Evolutionary conservation across 2,888 invertebrate genomes (phyloP), one percentile per base, ranked within the genome.

Genomic region (Hipparchia sbordonii): DNA sequence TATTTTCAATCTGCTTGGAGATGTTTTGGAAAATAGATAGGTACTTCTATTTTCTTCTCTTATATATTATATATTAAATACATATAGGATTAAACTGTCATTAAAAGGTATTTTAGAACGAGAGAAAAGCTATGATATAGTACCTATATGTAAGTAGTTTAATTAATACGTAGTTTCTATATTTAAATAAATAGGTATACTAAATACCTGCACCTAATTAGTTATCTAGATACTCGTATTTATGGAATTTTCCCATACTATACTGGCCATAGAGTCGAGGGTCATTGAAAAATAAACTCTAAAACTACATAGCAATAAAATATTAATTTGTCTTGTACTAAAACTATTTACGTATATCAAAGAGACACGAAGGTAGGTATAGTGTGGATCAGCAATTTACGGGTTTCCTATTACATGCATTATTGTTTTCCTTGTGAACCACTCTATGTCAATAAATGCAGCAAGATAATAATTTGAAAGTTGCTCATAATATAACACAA

Each of bases 361-460:
- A 61, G 54, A 62, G 13, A 46, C 62, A 46, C 46, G 45, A 60
- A 62, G 13, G 6, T 52, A 56, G 7, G 13, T 51, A 23, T 23
- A 23, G 23, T 9, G 33, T 65, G 33, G 7, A 33, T 52, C 65
- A 52, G 65, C 65, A 65, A 62, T 13, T 62, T 62, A 9, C 7
- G 13, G 9, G 62, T 48, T 4, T 62, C 62, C 13, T 62, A 48
- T 62, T 62, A 13, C 62, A 46, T 62, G 9, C 62, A 46, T 8
- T 62, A 48, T 13, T 51, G 23, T 65, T 65, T 51, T 51, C 33
- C 52, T 8, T 52, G 52, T 52, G 51, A 51, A 52, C 33, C 33
- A 12, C 39, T 6, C 51, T 7, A 12, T 63, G 6, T 63, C 45
- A n/a, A 61, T 45, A 61, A 23, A 59, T 7, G 23, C 33, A 33